These are phyloP conservation scores for Archegozetes longisetosus DNA, from an alignment of 1,140 invertebrate species.

Conservation along the genomic window DNA sequence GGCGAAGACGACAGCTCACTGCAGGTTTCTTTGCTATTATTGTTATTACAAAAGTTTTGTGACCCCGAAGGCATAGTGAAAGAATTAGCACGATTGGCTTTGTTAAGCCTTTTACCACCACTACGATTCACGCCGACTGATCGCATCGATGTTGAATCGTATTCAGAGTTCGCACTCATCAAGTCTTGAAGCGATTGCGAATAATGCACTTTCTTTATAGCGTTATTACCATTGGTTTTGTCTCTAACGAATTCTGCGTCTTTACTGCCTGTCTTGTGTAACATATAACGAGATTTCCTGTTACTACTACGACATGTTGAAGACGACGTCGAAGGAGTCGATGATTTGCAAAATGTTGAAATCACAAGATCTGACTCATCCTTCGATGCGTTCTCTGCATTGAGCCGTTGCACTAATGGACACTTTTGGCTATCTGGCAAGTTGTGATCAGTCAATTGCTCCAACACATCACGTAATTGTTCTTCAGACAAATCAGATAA, in stretches of 20 bases:
- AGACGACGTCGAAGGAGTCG: not conserved
- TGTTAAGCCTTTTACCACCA: not conserved
- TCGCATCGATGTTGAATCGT: not conserved
- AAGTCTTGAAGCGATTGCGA: not conserved
- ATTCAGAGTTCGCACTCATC: not conserved
- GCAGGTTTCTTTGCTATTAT: not conserved
- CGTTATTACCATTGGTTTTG: not conserved
- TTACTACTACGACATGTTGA: not conserved
- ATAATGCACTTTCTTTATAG: not conserved
- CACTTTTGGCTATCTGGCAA: slow-evolving; percentile 14
- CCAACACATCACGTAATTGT: slow-evolving; percentile 8
- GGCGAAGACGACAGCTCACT: too few relatives aligned
- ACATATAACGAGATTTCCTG: not conserved
- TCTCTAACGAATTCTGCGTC: not conserved
- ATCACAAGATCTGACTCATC: not conserved
- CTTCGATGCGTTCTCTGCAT: slow-evolving; percentile 3
- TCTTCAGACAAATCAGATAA: slow-evolving; percentile 12
- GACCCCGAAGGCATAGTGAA: not conserved
- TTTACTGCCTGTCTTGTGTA: not conserved
- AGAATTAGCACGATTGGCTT: slow-evolving; percentile 6
- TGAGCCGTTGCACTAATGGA: slow-evolving; percentile 15
- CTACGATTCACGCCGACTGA: not conserved
- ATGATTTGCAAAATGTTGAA: too few relatives aligned
- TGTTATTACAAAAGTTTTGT: not conserved
- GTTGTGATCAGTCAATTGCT: slow-evolving; percentile 15